phyloP scores from a whole-genome alignment of 2,113 vertebrate genomes.

The Helogale parvula region DNA sequence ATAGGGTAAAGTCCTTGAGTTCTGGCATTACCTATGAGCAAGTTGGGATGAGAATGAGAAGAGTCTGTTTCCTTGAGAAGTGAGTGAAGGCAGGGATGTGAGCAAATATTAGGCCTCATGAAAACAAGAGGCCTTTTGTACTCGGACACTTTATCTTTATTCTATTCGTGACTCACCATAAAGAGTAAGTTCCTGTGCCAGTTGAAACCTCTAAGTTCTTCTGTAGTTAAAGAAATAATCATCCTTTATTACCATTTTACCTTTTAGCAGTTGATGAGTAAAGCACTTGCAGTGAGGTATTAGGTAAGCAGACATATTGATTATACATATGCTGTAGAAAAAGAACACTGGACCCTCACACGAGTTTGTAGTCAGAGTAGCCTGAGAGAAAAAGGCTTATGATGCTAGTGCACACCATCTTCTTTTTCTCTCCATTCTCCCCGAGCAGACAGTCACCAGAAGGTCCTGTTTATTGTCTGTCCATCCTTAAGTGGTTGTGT shows the following conservation, averaged over 20 bases:
- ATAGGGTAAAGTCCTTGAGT: not conserved
- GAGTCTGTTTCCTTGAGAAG: conserved; percentile 21
- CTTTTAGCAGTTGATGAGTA: not conserved
- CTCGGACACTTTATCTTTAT: not conserved
- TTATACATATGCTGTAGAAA: not conserved
- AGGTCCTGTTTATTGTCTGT: conserved; percentile 31
- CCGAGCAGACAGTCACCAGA: not conserved
- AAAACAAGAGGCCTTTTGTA: conserved; percentile 52
- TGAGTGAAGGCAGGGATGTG: not conserved
- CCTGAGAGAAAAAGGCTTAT: not conserved
- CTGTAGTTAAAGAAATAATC: not conserved
- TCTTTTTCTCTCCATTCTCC: not conserved
- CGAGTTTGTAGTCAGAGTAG: not conserved
- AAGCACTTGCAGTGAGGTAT: not conserved
- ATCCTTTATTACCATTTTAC: not conserved
- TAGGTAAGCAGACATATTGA: not conserved
- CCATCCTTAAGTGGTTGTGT: not conserved
- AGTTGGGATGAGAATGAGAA: not conserved
- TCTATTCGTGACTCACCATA: conserved; percentile 27
- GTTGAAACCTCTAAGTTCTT: not conserved
- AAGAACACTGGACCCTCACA: not conserved
- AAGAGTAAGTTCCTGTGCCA: conserved; percentile 5
- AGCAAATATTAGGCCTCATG: not conserved
- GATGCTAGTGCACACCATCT: not conserved
- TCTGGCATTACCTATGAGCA: not conserved